A percentile compares a stretch with the other conserved stretches of the same genome.
Conservation (phyloP, 1,140 invertebrate genomes). For the Papilio helenus region DNA sequence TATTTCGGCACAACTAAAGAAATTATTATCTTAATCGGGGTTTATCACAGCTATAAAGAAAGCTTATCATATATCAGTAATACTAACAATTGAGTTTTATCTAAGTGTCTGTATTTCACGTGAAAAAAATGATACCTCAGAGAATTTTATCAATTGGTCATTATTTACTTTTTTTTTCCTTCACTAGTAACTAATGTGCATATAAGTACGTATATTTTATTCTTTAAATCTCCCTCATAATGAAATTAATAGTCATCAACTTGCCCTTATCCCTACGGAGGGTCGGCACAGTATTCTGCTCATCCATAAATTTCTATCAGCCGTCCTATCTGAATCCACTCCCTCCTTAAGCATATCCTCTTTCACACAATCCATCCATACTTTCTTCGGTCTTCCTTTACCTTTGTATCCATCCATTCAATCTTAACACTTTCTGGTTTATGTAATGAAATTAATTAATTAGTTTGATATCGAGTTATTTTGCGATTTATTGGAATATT, state of each 20-base stretch:
- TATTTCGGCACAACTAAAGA: slow-evolving; percentile 12
- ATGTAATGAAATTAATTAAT: background rate
- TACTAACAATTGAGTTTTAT: slow-evolving; percentile 16
- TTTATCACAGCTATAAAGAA: slow-evolving; percentile 25
- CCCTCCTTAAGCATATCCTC: no score
- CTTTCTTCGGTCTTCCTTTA: no score
- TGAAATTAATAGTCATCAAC: background rate
- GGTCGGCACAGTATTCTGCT: no score
- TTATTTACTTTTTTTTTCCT: background rate
- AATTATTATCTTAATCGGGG: slow-evolving; percentile 23
- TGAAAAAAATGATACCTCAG: background rate
- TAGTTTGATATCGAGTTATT: background rate
- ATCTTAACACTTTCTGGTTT: no score
- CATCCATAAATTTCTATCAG: no score
- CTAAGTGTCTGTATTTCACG: slow-evolving; percentile 3
- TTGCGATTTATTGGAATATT: background rate
- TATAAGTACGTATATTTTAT: background rate
- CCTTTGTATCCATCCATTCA: no score
- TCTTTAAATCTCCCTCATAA: background rate
- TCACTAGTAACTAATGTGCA: background rate
- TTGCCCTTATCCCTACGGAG: no score
- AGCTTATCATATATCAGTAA: slow-evolving; percentile 20
- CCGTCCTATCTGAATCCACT: no score
- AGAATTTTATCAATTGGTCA: background rate
- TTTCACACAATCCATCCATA: no score